These are phyloP conservation scores for Alitta virens DNA, from an alignment of 2,888 invertebrate genomes.

Conservation along the genomic window DNA sequence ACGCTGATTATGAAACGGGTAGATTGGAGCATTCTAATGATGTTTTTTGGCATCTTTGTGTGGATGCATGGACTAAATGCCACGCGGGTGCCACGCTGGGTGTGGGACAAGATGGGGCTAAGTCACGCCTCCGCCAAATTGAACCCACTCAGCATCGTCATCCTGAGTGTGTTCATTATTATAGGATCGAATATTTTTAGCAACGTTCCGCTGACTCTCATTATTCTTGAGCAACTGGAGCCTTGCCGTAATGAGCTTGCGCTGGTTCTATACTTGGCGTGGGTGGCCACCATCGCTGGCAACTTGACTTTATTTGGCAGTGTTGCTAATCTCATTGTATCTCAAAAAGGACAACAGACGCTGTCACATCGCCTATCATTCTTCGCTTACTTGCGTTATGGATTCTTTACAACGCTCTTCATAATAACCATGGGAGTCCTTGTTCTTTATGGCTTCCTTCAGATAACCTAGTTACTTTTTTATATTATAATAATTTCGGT, in stretches of 20 bases:
- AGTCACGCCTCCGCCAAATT: background rate
- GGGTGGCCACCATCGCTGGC: conserved; percentile 31
- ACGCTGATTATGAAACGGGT: conserved; percentile 19
- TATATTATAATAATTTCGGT: too few relatives aligned
- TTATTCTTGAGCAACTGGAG: conserved; percentile 30
- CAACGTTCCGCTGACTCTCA: conserved; percentile 31
- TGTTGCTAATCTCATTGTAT: conserved; percentile 32
- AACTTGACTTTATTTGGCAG: conserved; percentile 33
- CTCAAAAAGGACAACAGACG: conserved; percentile 16
- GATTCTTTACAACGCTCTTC: conserved; percentile 7
- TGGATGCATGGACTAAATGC: conserved; percentile 31
- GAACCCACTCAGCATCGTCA: conserved; percentile 4
- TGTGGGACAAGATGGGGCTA: conserved; percentile 27
- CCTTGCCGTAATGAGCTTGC: conserved; percentile 26
- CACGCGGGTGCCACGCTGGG: conserved; percentile 26
- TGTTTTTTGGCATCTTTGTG: conserved; percentile 32
- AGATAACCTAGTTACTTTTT: background rate
- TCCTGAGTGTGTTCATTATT: conserved; percentile 24
- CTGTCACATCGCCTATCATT: conserved; percentile 1
- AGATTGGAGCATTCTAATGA: conserved; percentile 31
- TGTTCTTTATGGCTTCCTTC: conserved; percentile 4
- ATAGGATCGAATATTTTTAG: conserved; percentile 32
- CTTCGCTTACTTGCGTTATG: conserved; percentile 9
- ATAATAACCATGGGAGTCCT: conserved; percentile 1
- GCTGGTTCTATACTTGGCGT: conserved; percentile 30